Base-by-base conservation (phyloP, 1,140 invertebrate species). In the Mycetomoellerius zeteki region DNA sequence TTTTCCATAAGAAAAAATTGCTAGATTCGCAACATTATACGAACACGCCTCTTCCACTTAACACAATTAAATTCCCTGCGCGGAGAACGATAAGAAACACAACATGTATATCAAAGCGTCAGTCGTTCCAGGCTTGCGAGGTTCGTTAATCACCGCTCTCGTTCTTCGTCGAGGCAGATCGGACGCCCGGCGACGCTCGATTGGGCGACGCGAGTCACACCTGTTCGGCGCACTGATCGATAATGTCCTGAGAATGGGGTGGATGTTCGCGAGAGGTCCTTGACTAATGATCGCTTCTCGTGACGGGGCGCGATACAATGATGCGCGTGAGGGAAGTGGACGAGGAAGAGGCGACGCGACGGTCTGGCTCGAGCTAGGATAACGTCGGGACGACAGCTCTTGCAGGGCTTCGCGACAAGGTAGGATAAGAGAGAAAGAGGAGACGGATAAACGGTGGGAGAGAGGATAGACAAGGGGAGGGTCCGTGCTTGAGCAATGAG, bases 271-370 rank as follows among this genome's bases (percentile, higher is more conserved):
- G 65, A 89, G 81, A 71, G 71, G 69, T 91, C 78, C 89, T 88
- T 91, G 88, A 92, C 90, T 92, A 93, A 92, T 88, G 92, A 92
- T 89, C 87, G 77, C 71, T 85, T 90, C 86, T 90, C 92, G 89
- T 91, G 91, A 89, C 86, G 86, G n/a, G 24, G 52, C 69, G 82
- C 88, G 77, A 92, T 90, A 89, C 75, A 76, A 37, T 64, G 86
- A 80, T 69, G 76, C 72, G 80, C 60, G 87, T 60, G 72, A 89
- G 90, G 67, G 50, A 85, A 84, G 60, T 88, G 87, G 85, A 87
- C 67, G 71, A 33, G 60, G 67, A 21, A 24, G 24, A 27, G 19
- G 47, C 47, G 47, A 37, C 37, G 3, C n/a, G 56, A 19, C 56
- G 37, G 33, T 6, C 58, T 19, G 16, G 50, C 4, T 43, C 33